Base-by-base conservation (phyloP, 2,113 vertebrate species). In the Lagopus leucura region DNA sequence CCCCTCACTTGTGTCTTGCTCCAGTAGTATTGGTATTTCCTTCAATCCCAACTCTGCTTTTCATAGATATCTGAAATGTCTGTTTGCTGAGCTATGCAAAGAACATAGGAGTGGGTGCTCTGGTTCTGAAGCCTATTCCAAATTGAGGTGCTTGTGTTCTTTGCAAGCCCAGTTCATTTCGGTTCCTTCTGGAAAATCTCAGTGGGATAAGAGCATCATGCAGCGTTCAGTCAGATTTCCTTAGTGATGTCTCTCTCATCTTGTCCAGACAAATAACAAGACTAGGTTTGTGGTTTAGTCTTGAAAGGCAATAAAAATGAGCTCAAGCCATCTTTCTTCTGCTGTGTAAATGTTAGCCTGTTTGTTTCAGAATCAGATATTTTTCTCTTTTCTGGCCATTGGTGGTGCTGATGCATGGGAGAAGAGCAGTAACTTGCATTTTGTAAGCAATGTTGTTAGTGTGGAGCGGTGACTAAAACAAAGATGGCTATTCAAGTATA, bases 341-440 rank as follows among this genome's bases (percentile, higher is more conserved):
- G 74, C 66, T 93, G 32, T 76, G 25, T 89, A 75, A 78, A 64
- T 94, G 60, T 77, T 95, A 95, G 72, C 74, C 17, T 1, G 5
- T 93, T 55, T 38, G 43, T 90, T 95, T 34, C 45, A 65, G 78
- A 89, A 48, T 54, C 42, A 55, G 84, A 80, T 77, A 76, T 85
- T 50, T 95, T 81, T 95, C 86, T 91, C 40, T 95, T 86, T 94
- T 90, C 82, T 82, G 84, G 94, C 96, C 96, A 63, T 94, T 96
- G 96, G 96, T 97, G 96, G 94, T 97, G 96, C 97, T 96, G 84
- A 95, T 84, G 90, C 67, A 93, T 3, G 92, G 57, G 91, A 58
- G 86, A 94, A 97, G 74, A 12, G 40, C 40, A 81, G 16, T 40
- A 70, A 80, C 94, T 89, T 92, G 83, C 7, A 10, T 78, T 89